phyloP scores from a whole-genome alignment of 2,113 vertebrate genomes.

The Xerus inauris region DNA sequence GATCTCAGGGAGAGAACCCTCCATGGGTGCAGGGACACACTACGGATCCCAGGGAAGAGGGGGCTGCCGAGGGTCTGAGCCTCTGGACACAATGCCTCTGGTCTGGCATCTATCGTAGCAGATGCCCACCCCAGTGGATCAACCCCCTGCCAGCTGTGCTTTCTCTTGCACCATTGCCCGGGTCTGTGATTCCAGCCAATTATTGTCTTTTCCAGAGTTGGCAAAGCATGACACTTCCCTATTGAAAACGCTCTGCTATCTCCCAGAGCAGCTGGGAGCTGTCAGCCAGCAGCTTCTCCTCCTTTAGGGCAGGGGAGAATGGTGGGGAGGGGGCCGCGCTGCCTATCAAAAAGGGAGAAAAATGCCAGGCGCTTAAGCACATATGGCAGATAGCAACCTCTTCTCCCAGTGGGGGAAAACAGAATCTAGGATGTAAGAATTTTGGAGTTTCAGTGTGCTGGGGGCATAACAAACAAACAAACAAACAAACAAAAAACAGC shows the following conservation, averaged over 20 bases:
- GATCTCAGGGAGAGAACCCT: not conserved
- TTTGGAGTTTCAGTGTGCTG: conserved; percentile 65
- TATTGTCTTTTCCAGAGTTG: not conserved
- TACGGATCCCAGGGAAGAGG: not conserved
- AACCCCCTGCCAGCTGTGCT: not conserved
- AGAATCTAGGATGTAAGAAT: conserved; percentile 58
- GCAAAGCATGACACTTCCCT: conserved; percentile 55
- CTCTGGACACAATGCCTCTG: not conserved
- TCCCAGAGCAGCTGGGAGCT: conserved; percentile 53
- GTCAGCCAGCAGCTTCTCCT: conserved; percentile 73
- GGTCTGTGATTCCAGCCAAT: conserved; percentile 5
- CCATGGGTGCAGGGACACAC: not conserved
- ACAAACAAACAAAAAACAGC: not conserved
- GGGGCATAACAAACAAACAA: not conserved
- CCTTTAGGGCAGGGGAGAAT: not conserved
- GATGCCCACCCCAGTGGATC: not conserved
- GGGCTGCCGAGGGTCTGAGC: not conserved
- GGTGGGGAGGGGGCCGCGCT: not conserved
- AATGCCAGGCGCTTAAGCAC: conserved; percentile 66
- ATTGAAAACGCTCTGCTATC: conserved; percentile 73
- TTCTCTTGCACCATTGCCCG: not conserved
- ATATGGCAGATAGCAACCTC: conserved; percentile 55
- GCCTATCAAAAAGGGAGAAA: conserved; percentile 81
- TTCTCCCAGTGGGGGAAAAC: conserved; percentile 50
- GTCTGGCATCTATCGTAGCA: fast-evolving